Evolutionary conservation across 2,888 invertebrate species (phyloP), one percentile per base, ranked within the genome.

Genomic region (Lomographa bimaculata): DNA sequence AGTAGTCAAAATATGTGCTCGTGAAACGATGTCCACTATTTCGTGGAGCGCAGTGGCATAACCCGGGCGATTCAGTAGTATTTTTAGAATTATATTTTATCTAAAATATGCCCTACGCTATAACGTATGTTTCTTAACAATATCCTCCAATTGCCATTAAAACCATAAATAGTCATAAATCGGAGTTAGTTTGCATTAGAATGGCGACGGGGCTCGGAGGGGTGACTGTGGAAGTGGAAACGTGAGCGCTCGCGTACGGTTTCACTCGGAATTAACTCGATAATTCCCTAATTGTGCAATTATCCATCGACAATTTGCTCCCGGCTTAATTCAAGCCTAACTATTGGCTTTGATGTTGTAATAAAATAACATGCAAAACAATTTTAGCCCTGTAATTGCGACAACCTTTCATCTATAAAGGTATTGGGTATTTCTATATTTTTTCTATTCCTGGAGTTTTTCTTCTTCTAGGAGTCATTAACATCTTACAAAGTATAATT

Each of bases 261-360:
- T 84, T 84, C 87, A 79, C 65, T 74, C 77, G 71, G 78, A 83
- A 84, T 84, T 84, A 84, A 83, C 78, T 79, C 72, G 81, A 79
- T 86, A 83, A 87, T 85, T 70, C 72, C 70, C 72, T 86, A 86
- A 87, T 84, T 81, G 81, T 76, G 70, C 82, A 83, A 85, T 85
- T 83, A 86, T 70, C 71, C 61, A 71, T 69, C 64, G 71, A 63
- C 75, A 79, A 82, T 79, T 86, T 78, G 67, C 72, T 74, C 64
- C 73, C 57, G 57, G 62, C 64, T 78, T 77, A 75, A 45, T 41
- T 52, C 46, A 72, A 68, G 66, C 60, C 58, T 60, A 63, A 54
- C 54, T 34, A 26, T 42, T 42, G 27, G 32, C 40, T 46, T 51
- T 37, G 40, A 49, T 39, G 37, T 48, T 24, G 28, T 27, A 12